A percentile compares a stretch with the other conserved stretches of the same genome.
Evolutionary conservation across 2,888 invertebrate genomes (phyloP).

Genomic region (Saturnia japonica): DNA sequence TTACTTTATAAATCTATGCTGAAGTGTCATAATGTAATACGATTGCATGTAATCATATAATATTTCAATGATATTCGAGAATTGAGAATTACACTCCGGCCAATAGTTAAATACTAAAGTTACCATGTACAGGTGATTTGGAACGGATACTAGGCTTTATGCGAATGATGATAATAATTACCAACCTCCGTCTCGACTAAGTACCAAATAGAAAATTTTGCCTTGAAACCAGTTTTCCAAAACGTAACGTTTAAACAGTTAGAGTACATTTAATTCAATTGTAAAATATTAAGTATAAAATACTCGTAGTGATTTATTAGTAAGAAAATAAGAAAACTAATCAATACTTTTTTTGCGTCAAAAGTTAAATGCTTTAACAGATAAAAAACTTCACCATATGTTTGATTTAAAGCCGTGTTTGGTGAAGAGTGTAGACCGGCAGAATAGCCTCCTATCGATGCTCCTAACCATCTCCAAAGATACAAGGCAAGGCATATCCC

Average conservation of each 20-base stretch:
- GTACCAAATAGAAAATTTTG: neutral
- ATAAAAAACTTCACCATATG: too few relatives aligned
- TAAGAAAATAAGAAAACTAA: too few relatives aligned
- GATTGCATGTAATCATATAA: neutral
- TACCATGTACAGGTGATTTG: neutral
- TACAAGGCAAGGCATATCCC: too few relatives aligned
- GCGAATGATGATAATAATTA: neutral
- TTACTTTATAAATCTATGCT: slow-evolving; percentile 94
- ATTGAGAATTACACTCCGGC: slow-evolving; percentile 4
- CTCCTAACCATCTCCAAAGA: too few relatives aligned
- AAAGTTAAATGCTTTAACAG: too few relatives aligned
- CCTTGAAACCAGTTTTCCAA: neutral
- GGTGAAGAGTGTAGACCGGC: too few relatives aligned
- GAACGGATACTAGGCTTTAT: neutral
- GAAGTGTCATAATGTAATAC: slow-evolving; percentile 88
- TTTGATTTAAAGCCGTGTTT: too few relatives aligned
- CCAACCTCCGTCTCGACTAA: neutral
- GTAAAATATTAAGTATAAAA: too few relatives aligned
- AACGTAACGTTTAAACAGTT: neutral
- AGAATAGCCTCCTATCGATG: too few relatives aligned
- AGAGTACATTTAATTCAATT: too few relatives aligned
- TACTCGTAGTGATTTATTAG: neutral
- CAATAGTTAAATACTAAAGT: neutral
- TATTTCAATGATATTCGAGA: neutral
- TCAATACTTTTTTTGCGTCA: too few relatives aligned